A percentile compares a stretch with the other conserved stretches of the same genome.
These are phyloP conservation scores for Caloenas nicobarica DNA, from an alignment of 2,113 vertebrate genomes.

Conservation along the genomic window DNA sequence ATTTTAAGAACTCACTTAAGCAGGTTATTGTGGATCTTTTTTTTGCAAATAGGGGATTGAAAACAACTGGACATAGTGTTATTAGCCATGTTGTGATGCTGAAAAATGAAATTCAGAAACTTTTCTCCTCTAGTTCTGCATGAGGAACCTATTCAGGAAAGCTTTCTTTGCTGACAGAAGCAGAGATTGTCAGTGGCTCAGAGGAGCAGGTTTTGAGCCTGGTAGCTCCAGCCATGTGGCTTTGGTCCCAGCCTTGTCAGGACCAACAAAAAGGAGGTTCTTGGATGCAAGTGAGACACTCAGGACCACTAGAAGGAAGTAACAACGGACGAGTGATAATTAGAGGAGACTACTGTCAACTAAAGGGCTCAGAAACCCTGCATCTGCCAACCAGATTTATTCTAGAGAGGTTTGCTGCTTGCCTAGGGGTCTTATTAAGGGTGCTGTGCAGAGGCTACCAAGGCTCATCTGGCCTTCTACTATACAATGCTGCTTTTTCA, in stretches of 20 bases:
- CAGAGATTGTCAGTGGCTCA: not conserved
- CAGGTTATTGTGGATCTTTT: not conserved
- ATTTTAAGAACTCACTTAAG: not conserved
- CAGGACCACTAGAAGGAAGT: not conserved
- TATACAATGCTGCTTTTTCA: not conserved
- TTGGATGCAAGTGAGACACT: not conserved
- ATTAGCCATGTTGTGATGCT: not conserved
- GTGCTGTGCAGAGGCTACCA: not conserved
- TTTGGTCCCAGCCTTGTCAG: not conserved
- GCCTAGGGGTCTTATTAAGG: fast-evolving
- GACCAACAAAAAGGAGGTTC: not conserved
- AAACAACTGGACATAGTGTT: not conserved
- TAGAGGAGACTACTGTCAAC: not conserved
- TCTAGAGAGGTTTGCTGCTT: not conserved
- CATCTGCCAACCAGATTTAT: not conserved
- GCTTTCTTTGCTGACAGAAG: not conserved
- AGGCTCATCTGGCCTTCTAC: not conserved
- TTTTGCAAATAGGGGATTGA: not conserved
- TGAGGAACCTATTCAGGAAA: not conserved
- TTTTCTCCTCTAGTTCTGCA: not conserved
- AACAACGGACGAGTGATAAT: not conserved
- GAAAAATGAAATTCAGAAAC: not conserved
- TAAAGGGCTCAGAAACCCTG: not conserved
- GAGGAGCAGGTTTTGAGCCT: not conserved
- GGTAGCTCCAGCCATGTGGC: not conserved